Evolutionary conservation across 2,797 vertebrate species (phyloP).

Genomic region (Labroides dimidiatus): DNA sequence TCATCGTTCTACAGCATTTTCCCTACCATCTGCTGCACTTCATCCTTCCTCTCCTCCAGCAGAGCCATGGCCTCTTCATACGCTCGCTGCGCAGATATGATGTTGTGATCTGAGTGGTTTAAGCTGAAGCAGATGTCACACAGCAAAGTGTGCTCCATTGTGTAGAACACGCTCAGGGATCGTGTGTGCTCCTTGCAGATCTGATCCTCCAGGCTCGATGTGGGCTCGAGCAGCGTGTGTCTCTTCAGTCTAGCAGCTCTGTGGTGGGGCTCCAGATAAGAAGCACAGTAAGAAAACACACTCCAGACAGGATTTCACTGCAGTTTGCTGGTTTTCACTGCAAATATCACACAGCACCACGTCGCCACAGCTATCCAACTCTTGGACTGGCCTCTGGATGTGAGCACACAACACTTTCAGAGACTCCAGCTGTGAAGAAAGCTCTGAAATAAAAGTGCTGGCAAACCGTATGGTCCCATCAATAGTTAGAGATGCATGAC

Average conservation of each 20-base stretch:
- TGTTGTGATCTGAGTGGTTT: background rate
- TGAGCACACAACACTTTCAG: slow-evolving; percentile 8
- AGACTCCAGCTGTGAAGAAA: slow-evolving; percentile 33
- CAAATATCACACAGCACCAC: slow-evolving; percentile 62
- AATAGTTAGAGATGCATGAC: slow-evolving; percentile 61
- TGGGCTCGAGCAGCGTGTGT: slow-evolving; percentile 54
- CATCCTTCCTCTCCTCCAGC: slow-evolving; percentile 18
- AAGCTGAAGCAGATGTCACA: slow-evolving; percentile 47
- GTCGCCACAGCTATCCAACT: background rate
- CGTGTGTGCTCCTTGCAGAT: slow-evolving; percentile 53
- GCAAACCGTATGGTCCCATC: slow-evolving; percentile 20
- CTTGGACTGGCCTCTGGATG: background rate
- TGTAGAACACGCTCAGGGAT: slow-evolving; percentile 41
- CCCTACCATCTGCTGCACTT: slow-evolving; percentile 51
- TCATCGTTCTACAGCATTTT: slow-evolving; percentile 39
- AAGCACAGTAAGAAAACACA: slow-evolving; percentile 64
- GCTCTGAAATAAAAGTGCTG: slow-evolving; percentile 63
- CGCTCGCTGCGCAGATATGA: slow-evolving; percentile 17
- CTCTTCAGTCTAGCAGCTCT: slow-evolving; percentile 50
- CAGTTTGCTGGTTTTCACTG: slow-evolving; percentile 18
- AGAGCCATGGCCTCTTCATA: slow-evolving; percentile 9
- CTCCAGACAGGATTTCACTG: slow-evolving; percentile 68
- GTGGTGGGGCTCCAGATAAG: slow-evolving; percentile 61
- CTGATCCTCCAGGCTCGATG: slow-evolving; percentile 26
- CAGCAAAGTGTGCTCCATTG: slow-evolving; percentile 39